Evolutionary conservation across 2,888 invertebrate species (phyloP), one percentile per base, ranked within the genome.

Genomic region (Brachylomia viminalis): DNA sequence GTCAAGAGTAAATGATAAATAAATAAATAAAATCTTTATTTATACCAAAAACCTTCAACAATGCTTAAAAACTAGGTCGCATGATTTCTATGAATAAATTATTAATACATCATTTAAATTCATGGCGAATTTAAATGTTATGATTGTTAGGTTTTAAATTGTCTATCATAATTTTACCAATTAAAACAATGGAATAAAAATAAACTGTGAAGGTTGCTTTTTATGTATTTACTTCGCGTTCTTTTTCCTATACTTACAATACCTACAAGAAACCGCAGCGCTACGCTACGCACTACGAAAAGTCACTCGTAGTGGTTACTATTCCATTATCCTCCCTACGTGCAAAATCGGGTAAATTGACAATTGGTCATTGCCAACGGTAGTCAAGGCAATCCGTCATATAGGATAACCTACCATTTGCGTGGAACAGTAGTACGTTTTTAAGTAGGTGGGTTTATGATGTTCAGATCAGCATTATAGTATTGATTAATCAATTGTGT

Each of bases 301-400:
- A 79, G 65, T 84, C 81, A 71, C 74, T 70, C 74, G 74, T 58
- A 58, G 38, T 56, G 27, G 52, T 49, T 42, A 61, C 56, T 61
- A 56, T 62, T 67, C 33, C 62, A 69, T 83, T 83, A 77, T 82
- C 85, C 83, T 83, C 61, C 67, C 64, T 85, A 83, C 83, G 83
- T 83, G 86, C 82, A 73, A 71, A 82, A 78, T 77, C 65, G 72
- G 71, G 71, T 83, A 83, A 83, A 83, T 83, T 64, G 83, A 73
- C 38, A 82, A 82, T 82, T 82, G 85, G 67, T 82, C 84, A 84
- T 82, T 84, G 82, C 68, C 82, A 71, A 84, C 75, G 75, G 80
- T 69, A 71, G 81, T 80, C 81, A 82, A 82, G 85, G 85, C 66
- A 84, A 80, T 69, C 54, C 56, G 23, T 64, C 38, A 76, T 54